Base-by-base conservation (phyloP, 2,113 vertebrate genomes). In the Tetrao urogallus region DNA sequence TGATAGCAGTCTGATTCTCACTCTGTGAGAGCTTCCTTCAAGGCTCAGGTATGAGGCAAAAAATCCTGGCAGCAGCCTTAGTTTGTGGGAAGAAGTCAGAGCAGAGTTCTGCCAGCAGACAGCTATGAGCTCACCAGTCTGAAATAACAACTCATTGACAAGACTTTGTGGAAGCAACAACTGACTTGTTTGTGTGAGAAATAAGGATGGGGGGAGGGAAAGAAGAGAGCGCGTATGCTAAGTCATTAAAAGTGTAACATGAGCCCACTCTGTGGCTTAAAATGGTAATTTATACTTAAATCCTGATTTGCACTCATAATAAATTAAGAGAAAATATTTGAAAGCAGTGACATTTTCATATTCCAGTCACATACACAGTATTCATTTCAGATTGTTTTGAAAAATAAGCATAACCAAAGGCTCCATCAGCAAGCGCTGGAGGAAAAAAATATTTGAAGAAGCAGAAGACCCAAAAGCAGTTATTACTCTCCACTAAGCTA, bases 71-170 rank as follows among this genome's bases (percentile, higher is more conserved):
- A 96, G 58, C 42, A 81, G 73, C 64, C 67, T 84, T 88, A 92
- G 24, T 84, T 96, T 96, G 94, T 71, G 90, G 93, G 94, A 98
- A 95, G 92, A 91, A 97, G 89, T 94, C 64, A 94, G 92, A 90
- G 74, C 52, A 67, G 70, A 79, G 73, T 24, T 90, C 85, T 97
- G 98, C 98, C 98, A 98, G 97, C 88, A 98, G 98, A 98, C 97
- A 64, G 96, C 95, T 87, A 96, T 98, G 98, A 98, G 95, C 96
- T 98, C 97, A 98, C 90, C 77, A 14, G 92, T 89, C 96, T 97
- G 96, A 97, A 98, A 97, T 94, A 97, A 97, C 86, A 95, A 91
- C 91, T 91, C 94, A 89, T n/a, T 94, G 94, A 97, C 86, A 88
- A 73, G 78, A 75, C 58, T 25, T 79, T 93, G 65, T 72, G 63